A percentile compares a stretch with the other conserved stretches of the same genome.
phyloP scores from a whole-genome alignment of 1,140 invertebrate species.

The Bombus balteatus region DNA sequence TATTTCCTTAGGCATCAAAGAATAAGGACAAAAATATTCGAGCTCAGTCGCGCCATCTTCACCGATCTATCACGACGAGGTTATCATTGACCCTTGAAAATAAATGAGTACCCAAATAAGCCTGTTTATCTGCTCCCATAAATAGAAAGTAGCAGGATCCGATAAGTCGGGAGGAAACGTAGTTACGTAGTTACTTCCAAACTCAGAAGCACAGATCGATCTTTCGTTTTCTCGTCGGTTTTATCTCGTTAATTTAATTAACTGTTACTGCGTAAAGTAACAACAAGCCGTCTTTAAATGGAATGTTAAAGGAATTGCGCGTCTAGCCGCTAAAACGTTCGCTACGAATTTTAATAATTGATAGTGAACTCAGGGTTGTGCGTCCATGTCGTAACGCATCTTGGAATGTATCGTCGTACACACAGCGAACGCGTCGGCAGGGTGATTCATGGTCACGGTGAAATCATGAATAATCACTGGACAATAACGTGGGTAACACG shows the following conservation, averaged over 20 bases:
- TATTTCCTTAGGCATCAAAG: neutral
- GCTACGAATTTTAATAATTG: slow-evolving; percentile 38
- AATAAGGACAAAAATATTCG: slow-evolving; percentile 12
- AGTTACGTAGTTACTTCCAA: neutral
- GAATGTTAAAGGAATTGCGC: neutral
- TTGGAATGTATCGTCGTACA: slow-evolving; percentile 23
- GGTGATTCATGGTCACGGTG: slow-evolving; percentile 63
- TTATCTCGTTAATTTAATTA: neutral
- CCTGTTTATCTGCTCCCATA: slow-evolving; percentile 63
- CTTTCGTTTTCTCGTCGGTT: neutral
- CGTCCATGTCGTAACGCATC: slow-evolving; percentile 27
- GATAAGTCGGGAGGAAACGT: slow-evolving; percentile 37
- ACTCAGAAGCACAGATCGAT: neutral
- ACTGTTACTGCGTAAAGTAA: slow-evolving; percentile 1
- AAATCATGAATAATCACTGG: slow-evolving; percentile 54
- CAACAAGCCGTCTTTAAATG: no score
- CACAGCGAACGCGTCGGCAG: neutral
- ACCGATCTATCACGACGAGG: slow-evolving; percentile 1
- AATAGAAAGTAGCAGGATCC: slow-evolving; percentile 54
- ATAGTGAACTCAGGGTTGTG: slow-evolving; percentile 9
- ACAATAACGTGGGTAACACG: slow-evolving; percentile 19
- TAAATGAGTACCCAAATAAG: slow-evolving; percentile 63
- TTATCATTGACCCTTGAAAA: slow-evolving; percentile 63
- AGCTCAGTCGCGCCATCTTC: neutral
- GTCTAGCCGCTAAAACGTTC: neutral